Evolutionary conservation across 1,140 invertebrate genomes (phyloP).

Genomic region (Adelges cooleyi): DNA sequence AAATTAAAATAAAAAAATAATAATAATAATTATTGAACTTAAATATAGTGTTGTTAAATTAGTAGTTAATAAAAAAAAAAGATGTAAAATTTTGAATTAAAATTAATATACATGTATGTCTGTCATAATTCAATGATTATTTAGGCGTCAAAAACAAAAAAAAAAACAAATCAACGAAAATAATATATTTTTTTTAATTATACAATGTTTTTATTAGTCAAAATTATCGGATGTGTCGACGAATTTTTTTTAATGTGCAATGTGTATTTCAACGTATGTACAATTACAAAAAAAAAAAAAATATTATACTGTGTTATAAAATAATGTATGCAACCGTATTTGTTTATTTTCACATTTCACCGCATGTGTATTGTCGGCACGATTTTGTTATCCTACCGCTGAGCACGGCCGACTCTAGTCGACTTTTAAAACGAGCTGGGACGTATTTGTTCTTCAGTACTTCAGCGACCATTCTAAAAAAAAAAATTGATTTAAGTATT

Average conservation of each 20-base stretch:
- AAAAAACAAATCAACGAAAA: constrained; percentile 4
- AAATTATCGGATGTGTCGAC: constrained; percentile 25
- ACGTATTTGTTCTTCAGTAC: background rate
- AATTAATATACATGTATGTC: background rate
- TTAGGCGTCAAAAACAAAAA: background rate
- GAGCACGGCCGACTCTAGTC: background rate
- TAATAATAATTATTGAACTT: constrained; percentile 1
- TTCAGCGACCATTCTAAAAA: background rate
- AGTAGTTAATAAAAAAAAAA: background rate
- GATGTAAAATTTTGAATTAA: no score
- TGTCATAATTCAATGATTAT: constrained; percentile 4
- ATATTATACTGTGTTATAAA: constrained; percentile 24
- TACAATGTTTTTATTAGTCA: constrained; percentile 26
- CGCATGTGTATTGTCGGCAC: background rate
- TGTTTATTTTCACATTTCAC: no score
- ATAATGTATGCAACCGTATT: background rate
- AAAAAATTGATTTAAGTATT: no score
- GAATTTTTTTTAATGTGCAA: constrained; percentile 29
- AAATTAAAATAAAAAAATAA: background rate
- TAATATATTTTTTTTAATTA: constrained; percentile 27
- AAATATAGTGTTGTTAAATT: background rate
- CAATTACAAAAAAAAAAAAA: background rate
- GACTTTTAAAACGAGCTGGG: background rate
- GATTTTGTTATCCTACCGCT: background rate
- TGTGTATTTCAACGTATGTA: constrained; percentile 26